Conservation (phyloP, 2,113 vertebrate genomes). For the Gracilinanus agilis region DNA sequence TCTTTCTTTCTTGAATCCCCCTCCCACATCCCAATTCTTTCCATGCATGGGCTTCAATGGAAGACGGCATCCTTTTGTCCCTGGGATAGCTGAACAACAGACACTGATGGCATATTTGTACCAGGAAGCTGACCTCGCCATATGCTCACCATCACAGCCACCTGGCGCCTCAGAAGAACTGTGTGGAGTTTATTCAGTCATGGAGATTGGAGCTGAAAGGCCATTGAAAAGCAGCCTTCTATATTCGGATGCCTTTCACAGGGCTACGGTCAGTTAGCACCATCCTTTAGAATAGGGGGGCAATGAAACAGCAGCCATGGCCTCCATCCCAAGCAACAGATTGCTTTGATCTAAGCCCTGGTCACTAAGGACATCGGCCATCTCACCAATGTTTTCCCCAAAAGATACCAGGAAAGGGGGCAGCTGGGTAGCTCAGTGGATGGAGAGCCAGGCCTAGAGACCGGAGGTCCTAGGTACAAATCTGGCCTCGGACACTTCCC, state of each 20-base stretch:
- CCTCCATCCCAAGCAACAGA: background rate
- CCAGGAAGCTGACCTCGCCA: background rate
- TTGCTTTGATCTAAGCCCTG: background rate
- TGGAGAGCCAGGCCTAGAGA: no score
- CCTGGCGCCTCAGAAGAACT: background rate
- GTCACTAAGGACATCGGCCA: background rate
- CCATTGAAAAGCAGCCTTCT: constrained; percentile 1
- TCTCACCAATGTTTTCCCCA: background rate
- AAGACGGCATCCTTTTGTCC: constrained; percentile 29
- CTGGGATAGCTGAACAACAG: background rate
- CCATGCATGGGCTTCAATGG: constrained; percentile 1
- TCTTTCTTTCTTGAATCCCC: constrained; percentile 59
- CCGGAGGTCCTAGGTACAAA: no score
- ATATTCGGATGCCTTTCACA: constrained; percentile 31
- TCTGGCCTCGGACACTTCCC: no score
- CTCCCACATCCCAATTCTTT: constrained; percentile 68
- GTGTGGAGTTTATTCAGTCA: constrained; percentile 1
- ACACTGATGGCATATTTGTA: background rate
- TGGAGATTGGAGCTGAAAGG: constrained; percentile 15
- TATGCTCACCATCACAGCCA: constrained; percentile 14
- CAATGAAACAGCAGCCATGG: background rate
- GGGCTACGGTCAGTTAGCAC: background rate
- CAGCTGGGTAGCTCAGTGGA: no score
- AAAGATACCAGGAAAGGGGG: background rate
- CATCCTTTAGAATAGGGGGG: background rate